These are phyloP conservation scores for Macrotis lagotis DNA, from an alignment of 2,113 vertebrate species.

Conservation along the genomic window DNA sequence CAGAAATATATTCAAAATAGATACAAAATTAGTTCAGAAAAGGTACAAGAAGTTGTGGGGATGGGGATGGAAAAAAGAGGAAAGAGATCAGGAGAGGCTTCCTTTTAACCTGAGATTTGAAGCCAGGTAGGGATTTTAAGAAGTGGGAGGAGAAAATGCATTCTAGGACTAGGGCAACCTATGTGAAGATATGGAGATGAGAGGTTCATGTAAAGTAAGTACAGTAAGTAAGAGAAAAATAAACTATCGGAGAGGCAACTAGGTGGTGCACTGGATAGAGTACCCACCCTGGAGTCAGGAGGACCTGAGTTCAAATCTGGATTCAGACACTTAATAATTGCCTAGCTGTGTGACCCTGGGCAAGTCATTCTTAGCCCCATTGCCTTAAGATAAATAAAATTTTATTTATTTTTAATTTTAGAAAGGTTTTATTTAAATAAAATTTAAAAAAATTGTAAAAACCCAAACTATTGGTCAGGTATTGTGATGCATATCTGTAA, in stretches of 20 bases:
- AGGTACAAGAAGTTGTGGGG: not conserved
- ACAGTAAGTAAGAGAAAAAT: not conserved
- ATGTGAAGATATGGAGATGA: not conserved
- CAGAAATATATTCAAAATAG: not conserved
- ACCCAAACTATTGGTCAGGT: not conserved
- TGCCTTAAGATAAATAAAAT: too few relatives aligned
- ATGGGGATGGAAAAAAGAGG: not conserved
- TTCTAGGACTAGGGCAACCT: not conserved
- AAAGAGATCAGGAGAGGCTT: not conserved
- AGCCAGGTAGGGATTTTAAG: not conserved
- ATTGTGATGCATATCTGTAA: not conserved
- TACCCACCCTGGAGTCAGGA: too few relatives aligned
- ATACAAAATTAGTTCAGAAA: not conserved
- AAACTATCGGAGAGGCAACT: too few relatives aligned
- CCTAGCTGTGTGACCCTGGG: too few relatives aligned
- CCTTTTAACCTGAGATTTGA: not conserved
- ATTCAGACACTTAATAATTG: too few relatives aligned
- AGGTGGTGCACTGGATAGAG: too few relatives aligned
- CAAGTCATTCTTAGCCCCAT: too few relatives aligned
- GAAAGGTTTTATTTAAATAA: too few relatives aligned
- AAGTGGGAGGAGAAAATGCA: too few relatives aligned
- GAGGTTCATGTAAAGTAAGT: not conserved
- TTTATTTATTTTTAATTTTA: too few relatives aligned
- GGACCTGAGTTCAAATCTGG: too few relatives aligned
- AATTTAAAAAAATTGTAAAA: too few relatives aligned